Conservation (phyloP, 2,113 vertebrate genomes). For the Entomyzon cyanotis region DNA sequence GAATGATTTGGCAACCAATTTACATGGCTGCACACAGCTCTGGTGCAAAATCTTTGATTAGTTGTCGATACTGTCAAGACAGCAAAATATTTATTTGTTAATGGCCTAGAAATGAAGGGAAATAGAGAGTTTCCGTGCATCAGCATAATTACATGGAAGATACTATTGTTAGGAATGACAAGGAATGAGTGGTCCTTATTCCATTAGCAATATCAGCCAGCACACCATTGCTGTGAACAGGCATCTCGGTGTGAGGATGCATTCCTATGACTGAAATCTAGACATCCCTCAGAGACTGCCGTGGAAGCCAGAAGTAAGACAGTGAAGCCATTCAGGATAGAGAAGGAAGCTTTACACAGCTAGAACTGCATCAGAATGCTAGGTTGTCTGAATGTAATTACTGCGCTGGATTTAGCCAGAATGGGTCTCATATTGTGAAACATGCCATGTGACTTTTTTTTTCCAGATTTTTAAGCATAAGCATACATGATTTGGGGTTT, state of each 20-base stretch:
- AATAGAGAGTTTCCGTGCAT: neutral
- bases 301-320: neutral
- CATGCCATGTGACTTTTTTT: no score
- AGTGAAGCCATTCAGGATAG: neutral
- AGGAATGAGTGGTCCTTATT: neutral
- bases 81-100: neutral
- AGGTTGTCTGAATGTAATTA: neutral
- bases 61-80: neutral
- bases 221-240: neutral
- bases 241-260: neutral
- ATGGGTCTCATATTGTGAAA: neutral
- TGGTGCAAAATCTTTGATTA: neutral
- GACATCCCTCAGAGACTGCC: neutral
- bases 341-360: neutral
- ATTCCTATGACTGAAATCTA: neutral
- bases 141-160: rapidly evolving
- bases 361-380: neutral
- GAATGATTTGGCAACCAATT: neutral
- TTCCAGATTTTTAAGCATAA: neutral
- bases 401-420: neutral
- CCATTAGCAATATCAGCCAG: neutral
- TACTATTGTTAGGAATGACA: neutral
- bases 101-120: neutral
- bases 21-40: neutral
- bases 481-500: neutral